phyloP scores from a whole-genome alignment of 2,888 invertebrate genomes.

The Trichogramma evanescens region DNA sequence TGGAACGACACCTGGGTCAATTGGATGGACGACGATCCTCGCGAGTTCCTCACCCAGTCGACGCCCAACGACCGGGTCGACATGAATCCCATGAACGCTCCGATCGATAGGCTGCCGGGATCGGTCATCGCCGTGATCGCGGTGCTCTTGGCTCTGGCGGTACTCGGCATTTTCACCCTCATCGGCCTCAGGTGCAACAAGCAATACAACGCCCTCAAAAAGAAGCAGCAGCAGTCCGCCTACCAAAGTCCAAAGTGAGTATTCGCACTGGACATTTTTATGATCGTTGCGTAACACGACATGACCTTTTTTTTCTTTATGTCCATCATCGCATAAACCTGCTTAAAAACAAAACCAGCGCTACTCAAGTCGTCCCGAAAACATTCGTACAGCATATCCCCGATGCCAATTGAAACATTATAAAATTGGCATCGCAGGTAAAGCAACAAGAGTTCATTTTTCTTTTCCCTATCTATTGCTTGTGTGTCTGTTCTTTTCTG shows the following conservation, averaged over 20 bases:
- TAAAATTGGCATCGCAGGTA: too few relatives aligned
- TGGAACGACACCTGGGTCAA: slow-evolving; percentile 55
- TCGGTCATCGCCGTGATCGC: slow-evolving; percentile 26
- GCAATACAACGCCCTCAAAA: slow-evolving; percentile 11
- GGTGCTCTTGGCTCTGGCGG: slow-evolving; percentile 22
- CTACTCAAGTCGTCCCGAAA: too few relatives aligned
- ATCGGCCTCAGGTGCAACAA: slow-evolving; percentile 23
- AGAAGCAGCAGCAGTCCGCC: slow-evolving; percentile 20
- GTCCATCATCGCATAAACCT: too few relatives aligned
- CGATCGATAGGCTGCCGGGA: slow-evolving; percentile 20
- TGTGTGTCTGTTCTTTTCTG: too few relatives aligned
- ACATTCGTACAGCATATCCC: too few relatives aligned
- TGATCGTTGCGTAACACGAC: too few relatives aligned
- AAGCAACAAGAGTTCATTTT: too few relatives aligned
- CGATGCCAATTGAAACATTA: too few relatives aligned
- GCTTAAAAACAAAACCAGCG: too few relatives aligned
- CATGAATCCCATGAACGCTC: slow-evolving; percentile 1
- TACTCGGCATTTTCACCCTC: slow-evolving; percentile 23
- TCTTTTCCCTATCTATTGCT: too few relatives aligned
- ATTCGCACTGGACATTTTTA: too few relatives aligned
- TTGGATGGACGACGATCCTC: slow-evolving; percentile 50
- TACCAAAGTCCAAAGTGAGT: slow-evolving; percentile 7
- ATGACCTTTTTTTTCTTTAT: too few relatives aligned
- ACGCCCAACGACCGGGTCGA: neutral
- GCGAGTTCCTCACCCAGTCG: slow-evolving; percentile 11